Conservation (phyloP, 2,888 invertebrate species). For the Cyclophora albipunctata region DNA sequence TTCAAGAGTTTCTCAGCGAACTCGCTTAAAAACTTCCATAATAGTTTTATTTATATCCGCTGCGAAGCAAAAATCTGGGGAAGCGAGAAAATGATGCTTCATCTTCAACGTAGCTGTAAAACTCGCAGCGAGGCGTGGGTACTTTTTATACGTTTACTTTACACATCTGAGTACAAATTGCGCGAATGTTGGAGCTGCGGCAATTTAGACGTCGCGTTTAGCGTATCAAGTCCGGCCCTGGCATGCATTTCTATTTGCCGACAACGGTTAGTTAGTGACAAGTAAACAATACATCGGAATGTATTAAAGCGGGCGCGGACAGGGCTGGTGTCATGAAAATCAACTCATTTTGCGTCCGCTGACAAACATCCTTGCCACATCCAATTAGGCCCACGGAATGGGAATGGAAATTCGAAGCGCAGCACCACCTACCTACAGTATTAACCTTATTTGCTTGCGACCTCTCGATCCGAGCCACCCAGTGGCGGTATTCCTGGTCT, state of each 20-base stretch:
- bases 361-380: conserved; percentile 28
- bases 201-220: no score
- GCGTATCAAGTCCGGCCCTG: not conserved
- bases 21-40: no score
- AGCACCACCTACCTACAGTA: conserved; percentile 17
- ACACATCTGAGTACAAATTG: no score
- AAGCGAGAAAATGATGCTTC: no score
- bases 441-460: conserved; percentile 34
- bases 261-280: conserved; percentile 29
- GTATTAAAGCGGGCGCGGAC: conserved; percentile 20
- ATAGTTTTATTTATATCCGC: no score
- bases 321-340: conserved; percentile 39
- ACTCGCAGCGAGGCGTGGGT: no score
- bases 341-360: conserved; percentile 29
- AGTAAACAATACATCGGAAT: conserved; percentile 34
- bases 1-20: no score
- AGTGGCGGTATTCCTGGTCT: no score
- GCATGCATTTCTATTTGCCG: conserved; percentile 1
- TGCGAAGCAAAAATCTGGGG: no score
- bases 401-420: conserved; percentile 30
- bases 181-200: no score
- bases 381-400: conserved; percentile 38
- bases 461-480: conserved; percentile 13
- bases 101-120: no score
- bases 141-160: no score